Conservation (phyloP, 2,888 invertebrate genomes). For the Trypoxylon attenuatum region DNA sequence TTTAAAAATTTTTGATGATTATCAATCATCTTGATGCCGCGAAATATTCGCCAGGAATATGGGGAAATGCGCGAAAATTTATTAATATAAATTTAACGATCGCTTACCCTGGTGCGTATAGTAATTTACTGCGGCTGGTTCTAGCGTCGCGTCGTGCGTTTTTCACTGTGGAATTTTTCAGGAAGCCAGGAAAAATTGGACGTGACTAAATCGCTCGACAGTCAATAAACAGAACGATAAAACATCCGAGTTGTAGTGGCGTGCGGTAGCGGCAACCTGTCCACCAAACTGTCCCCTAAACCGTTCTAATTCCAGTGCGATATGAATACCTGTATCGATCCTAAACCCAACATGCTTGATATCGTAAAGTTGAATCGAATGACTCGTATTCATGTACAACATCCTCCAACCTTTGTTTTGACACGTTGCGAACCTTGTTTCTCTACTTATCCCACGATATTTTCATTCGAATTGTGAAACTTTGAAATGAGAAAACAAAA, state of each 20-base stretch:
- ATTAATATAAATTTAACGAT: conserved; percentile 18
- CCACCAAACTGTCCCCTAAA: conserved; percentile 37
- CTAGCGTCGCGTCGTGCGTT: conserved; percentile 15
- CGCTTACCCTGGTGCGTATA: conserved; percentile 6
- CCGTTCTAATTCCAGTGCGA: conserved; percentile 48
- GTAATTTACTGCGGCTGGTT: conserved; percentile 31
- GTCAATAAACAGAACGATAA: conserved; percentile 2
- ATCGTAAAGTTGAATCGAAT: conserved; percentile 47
- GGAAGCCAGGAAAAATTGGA: neutral
- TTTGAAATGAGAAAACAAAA: no score
- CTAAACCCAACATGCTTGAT: conserved; percentile 49
- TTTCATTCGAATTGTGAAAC: no score
- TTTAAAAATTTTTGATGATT: conserved; percentile 46
- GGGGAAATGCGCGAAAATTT: conserved; percentile 40
- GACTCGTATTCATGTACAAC: conserved; percentile 19
- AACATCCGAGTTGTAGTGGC: no score
- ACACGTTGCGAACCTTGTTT: no score
- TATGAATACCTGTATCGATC: conserved; percentile 52
- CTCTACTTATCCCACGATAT: no score
- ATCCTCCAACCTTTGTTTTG: no score
- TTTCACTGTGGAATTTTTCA: neutral
- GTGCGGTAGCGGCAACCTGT: no score
- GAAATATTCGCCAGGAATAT: conserved; percentile 38
- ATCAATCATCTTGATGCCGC: conserved; percentile 22
- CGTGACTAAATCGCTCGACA: neutral